Conservation (phyloP, 2,888 invertebrate genomes). For the Athetis lepigone region DNA sequence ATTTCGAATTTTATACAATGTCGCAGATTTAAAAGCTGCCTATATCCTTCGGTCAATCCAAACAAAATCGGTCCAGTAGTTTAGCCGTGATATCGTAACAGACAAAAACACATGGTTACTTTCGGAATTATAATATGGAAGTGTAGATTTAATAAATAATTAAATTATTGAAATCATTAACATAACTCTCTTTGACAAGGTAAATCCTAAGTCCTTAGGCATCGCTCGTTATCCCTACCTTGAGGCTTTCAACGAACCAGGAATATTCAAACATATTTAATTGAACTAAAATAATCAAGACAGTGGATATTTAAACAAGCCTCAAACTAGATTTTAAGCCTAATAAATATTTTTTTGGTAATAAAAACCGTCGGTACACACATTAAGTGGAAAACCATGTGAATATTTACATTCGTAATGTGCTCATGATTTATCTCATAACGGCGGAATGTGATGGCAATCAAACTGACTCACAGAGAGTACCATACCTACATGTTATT, state of each 20-base stretch:
- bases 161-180: too few species aligned
- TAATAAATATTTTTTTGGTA: slow-evolving; percentile 7
- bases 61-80: too few species aligned
- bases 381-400: slow-evolving; percentile 35
- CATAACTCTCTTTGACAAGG: too few species aligned
- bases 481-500: slow-evolving; percentile 5
- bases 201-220: not conserved
- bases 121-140: too few species aligned
- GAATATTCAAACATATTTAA: too few species aligned
- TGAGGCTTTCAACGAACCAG: slow-evolving; percentile 37
- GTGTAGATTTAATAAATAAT: too few species aligned
- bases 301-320: not conserved
- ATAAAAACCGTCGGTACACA: not conserved
- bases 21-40: too few species aligned
- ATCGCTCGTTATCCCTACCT: slow-evolving; percentile 24
- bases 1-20: too few species aligned
- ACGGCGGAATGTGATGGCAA: slow-evolving; percentile 32
- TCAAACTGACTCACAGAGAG: slow-evolving; percentile 12
- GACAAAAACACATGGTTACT: too few species aligned
- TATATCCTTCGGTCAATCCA: too few species aligned
- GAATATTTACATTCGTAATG: slow-evolving; percentile 6
- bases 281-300: not conserved
- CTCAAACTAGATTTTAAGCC: slow-evolving; percentile 1
- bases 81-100: too few species aligned
- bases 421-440: slow-evolving; percentile 33